Conservation (phyloP, 2,797 vertebrate genomes). For the Jordanella pulchra region DNA sequence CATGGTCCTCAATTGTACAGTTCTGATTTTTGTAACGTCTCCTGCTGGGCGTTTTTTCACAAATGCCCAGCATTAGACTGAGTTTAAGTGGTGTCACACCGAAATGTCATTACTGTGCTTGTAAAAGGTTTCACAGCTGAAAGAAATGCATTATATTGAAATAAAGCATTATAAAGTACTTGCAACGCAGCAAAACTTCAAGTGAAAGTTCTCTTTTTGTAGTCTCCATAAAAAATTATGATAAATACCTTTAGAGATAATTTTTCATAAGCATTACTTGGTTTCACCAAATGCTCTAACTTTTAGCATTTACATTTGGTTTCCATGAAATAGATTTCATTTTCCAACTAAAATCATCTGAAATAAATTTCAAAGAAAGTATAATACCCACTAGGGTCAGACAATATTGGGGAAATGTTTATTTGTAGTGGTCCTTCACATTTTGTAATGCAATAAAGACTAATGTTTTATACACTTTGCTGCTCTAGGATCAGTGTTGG, state of each 20-base stretch:
- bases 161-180: neutral
- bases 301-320: neutral
- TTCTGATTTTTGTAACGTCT: slow-evolving; percentile 3
- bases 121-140: neutral
- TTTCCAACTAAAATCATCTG: neutral
- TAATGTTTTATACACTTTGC: neutral
- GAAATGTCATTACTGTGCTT: neutral
- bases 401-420: neutral
- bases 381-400: neutral
- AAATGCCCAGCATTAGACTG: neutral
- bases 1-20: neutral
- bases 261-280: neutral
- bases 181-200: neutral
- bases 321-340: neutral
- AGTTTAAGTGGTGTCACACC: neutral
- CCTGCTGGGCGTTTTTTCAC: neutral
- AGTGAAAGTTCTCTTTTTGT: neutral
- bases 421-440: neutral
- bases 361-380: neutral
- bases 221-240: neutral
- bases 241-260: too few species aligned
- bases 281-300: neutral
- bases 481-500: neutral
- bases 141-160: neutral
- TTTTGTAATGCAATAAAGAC: neutral